Conservation (phyloP, 2,888 invertebrate species). For the Thera obeliscata region DNA sequence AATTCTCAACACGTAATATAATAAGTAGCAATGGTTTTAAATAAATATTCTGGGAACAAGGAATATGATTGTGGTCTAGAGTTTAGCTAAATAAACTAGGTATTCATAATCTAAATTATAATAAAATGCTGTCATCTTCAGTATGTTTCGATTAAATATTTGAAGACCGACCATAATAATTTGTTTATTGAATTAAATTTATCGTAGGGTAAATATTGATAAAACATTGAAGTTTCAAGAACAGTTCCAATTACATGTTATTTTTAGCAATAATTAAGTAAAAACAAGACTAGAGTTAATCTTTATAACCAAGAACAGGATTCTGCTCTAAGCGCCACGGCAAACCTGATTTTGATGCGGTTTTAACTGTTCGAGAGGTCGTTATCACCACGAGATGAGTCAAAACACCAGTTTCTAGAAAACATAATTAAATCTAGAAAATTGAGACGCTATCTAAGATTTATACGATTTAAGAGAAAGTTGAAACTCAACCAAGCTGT, state of each 20-base stretch:
- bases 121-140: too few relatives aligned
- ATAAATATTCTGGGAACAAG: too few relatives aligned
- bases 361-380: constrained; percentile 23
- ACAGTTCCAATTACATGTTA: not conserved
- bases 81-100: too few relatives aligned
- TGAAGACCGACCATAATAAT: too few relatives aligned
- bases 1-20: too few relatives aligned
- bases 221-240: not conserved
- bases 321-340: constrained; percentile 12
- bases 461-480: constrained; percentile 24
- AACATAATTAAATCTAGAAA: constrained; percentile 15
- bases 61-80: too few relatives aligned
- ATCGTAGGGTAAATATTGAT: not conserved
- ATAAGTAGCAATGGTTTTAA: too few relatives aligned
- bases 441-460: constrained; percentile 7
- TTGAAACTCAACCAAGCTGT: constrained; percentile 3
- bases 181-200: too few relatives aligned
- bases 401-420: constrained; percentile 11
- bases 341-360: constrained; percentile 25
- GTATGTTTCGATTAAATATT: too few relatives aligned
- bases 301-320: constrained; percentile 5
- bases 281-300: too few relatives aligned
- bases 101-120: too few relatives aligned
- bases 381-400: constrained; percentile 20
- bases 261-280: not conserved